phyloP scores from a whole-genome alignment of 2,797 vertebrate genomes.

The Siniperca obscura region DNA sequence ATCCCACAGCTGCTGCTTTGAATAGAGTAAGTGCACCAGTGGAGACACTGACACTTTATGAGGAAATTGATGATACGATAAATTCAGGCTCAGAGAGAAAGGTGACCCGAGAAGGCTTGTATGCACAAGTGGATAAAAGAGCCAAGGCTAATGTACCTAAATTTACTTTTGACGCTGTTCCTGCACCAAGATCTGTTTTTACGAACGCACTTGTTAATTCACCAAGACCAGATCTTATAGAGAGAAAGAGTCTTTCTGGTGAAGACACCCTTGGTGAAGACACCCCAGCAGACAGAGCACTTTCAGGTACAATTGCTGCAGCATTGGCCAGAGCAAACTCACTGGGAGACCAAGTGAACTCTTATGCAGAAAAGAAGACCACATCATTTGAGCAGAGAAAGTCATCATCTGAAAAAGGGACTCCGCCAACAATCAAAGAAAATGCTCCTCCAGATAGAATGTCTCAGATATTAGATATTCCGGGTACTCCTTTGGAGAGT shows the following conservation, averaged over 20 bases:
- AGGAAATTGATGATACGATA: conserved; percentile 16
- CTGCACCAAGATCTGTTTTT: conserved; percentile 31
- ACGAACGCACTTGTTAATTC: background rate
- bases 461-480: conserved; percentile 33
- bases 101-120: conserved; percentile 5
- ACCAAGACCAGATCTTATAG: conserved; percentile 21
- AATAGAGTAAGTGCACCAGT: conserved; percentile 42
- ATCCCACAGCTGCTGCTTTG: background rate
- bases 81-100: conserved; percentile 9
- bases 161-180: conserved; percentile 26
- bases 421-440: conserved; percentile 45
- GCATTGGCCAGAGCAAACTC: conserved; percentile 56
- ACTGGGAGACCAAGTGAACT: conserved; percentile 52
- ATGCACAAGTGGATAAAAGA: conserved; percentile 55
- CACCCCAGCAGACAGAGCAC: accelerated
- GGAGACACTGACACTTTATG: background rate
- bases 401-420: conserved; percentile 43
- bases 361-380: conserved; percentile 15
- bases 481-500: conserved; percentile 49
- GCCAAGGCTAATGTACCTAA: background rate
- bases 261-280: conserved; percentile 32
- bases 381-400: conserved; percentile 31
- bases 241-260: conserved; percentile 21
- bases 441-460: background rate
- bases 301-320: background rate